A percentile compares a stretch with the other conserved stretches of the same genome.
phyloP scores from a whole-genome alignment of 2,888 invertebrate genomes.

The Anticlea derivata region DNA sequence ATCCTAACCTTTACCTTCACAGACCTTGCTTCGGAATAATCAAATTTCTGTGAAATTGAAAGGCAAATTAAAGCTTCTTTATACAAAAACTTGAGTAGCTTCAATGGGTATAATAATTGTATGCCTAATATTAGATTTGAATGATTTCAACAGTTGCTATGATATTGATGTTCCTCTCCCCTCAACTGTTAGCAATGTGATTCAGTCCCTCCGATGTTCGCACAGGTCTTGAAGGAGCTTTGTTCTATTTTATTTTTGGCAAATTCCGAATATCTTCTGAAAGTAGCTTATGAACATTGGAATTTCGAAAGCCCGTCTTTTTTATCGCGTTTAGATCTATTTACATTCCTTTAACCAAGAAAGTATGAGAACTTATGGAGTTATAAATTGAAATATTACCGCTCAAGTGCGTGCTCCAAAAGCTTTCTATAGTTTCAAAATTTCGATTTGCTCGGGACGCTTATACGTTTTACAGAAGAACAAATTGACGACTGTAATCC shows the following conservation, averaged over 20 bases:
- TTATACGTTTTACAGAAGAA: no score
- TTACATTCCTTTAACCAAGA: not conserved
- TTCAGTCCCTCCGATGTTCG: slow-evolving; percentile 3
- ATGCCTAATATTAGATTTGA: not conserved
- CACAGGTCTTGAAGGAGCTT: not conserved
- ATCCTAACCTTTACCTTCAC: slow-evolving; percentile 13
- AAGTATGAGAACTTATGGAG: no score
- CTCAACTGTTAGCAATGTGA: no score
- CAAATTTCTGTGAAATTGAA: slow-evolving; percentile 1
- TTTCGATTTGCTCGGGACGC: not conserved
- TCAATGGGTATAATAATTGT: not conserved
- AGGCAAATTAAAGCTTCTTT: slow-evolving; percentile 3
- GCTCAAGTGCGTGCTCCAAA: not conserved
- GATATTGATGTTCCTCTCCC: slow-evolving; percentile 3
- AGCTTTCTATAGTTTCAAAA: not conserved
- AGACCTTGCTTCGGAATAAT: slow-evolving; percentile 1
- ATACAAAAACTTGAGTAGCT: no score
- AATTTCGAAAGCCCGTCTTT: not conserved
- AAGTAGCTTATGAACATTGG: not conserved
- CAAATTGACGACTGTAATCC: no score
- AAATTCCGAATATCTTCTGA: not conserved
- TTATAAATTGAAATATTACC: not conserved
- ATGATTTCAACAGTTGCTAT: slow-evolving; percentile 3
- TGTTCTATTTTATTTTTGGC: not conserved
- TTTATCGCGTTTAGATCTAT: not conserved